These are phyloP conservation scores for Chrysopilus asiliformis DNA, from an alignment of 2,888 invertebrate species.

Conservation along the genomic window DNA sequence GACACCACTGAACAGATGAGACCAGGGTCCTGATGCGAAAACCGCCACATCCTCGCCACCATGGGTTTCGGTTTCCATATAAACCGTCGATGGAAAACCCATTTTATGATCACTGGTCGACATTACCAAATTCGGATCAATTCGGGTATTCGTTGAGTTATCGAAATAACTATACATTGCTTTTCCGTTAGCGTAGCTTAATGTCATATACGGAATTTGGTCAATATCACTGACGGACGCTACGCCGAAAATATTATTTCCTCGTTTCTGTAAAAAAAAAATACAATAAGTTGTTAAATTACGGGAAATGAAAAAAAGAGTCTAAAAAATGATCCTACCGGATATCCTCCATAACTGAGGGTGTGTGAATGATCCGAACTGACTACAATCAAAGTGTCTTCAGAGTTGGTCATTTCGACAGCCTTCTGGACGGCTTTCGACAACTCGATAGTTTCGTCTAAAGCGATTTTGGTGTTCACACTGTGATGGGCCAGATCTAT, in stretches of 20 bases:
- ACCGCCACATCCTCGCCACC: slow-evolving; percentile 71
- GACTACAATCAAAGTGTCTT: slow-evolving; percentile 68
- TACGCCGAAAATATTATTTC: slow-evolving; percentile 23
- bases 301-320: background rate
- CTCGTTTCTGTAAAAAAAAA: slow-evolving; percentile 17
- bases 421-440: slow-evolving; percentile 57
- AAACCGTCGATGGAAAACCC: slow-evolving; percentile 46
- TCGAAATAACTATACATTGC: slow-evolving; percentile 39
- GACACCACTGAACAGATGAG: slow-evolving; percentile 66
- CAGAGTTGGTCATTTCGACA: slow-evolving; percentile 41
- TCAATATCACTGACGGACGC: slow-evolving; percentile 33
- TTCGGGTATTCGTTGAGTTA: slow-evolving; percentile 19
- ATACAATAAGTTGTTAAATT: background rate
- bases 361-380: slow-evolving; percentile 73
- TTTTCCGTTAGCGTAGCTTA: slow-evolving; percentile 65
- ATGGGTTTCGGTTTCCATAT: slow-evolving; percentile 50
- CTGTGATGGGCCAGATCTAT: slow-evolving; percentile 33
- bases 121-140: slow-evolving; percentile 24
- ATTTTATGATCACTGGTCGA: slow-evolving; percentile 19
- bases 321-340: slow-evolving; percentile 20
- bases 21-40: slow-evolving; percentile 63
- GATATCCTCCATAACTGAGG: slow-evolving; percentile 60
- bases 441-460: slow-evolving; percentile 47
- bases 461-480: slow-evolving; percentile 26
- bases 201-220: slow-evolving; percentile 50